A percentile compares a stretch with the other conserved stretches of the same genome.
Evolutionary conservation across 2,888 invertebrate genomes (phyloP).

Genomic region (Nineta flava): DNA sequence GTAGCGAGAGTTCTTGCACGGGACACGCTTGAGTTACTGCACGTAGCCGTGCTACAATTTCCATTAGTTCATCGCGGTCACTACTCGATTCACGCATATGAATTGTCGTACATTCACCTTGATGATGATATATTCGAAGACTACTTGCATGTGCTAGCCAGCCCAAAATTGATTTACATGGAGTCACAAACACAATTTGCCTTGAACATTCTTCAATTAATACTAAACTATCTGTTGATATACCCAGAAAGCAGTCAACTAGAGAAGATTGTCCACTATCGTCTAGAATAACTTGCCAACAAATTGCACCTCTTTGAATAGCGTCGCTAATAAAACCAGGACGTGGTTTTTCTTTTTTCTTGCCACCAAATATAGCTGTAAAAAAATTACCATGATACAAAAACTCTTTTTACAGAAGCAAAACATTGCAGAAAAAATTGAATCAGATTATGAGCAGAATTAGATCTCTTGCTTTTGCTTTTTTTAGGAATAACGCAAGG

Average conservation of each 20-base stretch:
- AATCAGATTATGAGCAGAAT: not conserved
- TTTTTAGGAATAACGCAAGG: not conserved
- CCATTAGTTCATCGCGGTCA: slow-evolving; percentile 52
- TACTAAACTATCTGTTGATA: slow-evolving; percentile 76
- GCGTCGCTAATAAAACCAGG: slow-evolving; percentile 59
- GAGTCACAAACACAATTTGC: slow-evolving; percentile 73
- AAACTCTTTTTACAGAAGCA: slow-evolving; percentile 4
- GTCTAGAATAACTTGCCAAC: slow-evolving; percentile 65
- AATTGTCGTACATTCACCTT: slow-evolving; percentile 80
- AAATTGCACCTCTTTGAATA: slow-evolving; percentile 58
- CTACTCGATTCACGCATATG: slow-evolving; percentile 53
- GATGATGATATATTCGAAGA: slow-evolving; percentile 75
- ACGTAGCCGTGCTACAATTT: slow-evolving; percentile 64
- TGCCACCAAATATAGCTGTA: slow-evolving; percentile 43
- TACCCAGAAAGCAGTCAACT: slow-evolving; percentile 67
- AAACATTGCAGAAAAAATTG: not conserved
- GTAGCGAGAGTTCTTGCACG: slow-evolving; percentile 64
- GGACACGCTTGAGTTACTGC: slow-evolving; percentile 64
- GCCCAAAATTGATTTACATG: slow-evolving; percentile 64
- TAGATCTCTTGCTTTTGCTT: not conserved
- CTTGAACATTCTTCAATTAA: slow-evolving; percentile 69
- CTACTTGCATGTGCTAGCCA: slow-evolving; percentile 41
- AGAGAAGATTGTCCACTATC: slow-evolving; percentile 47
- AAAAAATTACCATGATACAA: too few relatives aligned
- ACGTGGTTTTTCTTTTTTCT: slow-evolving; percentile 62